Evolutionary conservation across 2,113 vertebrate species (phyloP).

Genomic region (Abramis brama): DNA sequence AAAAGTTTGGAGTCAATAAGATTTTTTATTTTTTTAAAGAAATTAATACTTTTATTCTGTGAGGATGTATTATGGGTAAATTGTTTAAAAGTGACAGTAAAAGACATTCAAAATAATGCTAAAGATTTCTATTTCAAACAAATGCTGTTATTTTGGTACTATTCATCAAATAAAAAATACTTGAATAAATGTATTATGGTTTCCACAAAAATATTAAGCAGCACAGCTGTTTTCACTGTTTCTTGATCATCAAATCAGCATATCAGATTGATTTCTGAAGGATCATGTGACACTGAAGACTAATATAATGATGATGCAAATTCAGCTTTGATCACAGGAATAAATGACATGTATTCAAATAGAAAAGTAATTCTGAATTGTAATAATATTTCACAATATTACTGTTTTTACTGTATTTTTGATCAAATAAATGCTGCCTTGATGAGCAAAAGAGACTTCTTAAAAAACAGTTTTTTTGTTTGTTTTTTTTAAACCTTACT

Average conservation of each 20-base stretch:
- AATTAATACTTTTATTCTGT: not conserved
- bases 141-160: too few species aligned
- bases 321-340: too few species aligned
- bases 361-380: not conserved
- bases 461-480: too few species aligned
- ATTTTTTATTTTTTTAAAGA: not conserved
- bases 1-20: not conserved
- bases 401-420: not conserved
- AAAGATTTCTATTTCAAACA: not conserved
- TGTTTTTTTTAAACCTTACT: too few species aligned
- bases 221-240: not conserved
- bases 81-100: not conserved
- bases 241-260: not conserved
- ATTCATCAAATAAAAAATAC: too few species aligned
- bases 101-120: not conserved
- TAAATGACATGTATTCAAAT: too few species aligned
- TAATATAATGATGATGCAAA: not conserved
- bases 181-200: too few species aligned
- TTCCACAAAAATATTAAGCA: not conserved
- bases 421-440: not conserved
- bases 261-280: not conserved
- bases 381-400: not conserved
- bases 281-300: not conserved
- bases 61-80: not conserved
- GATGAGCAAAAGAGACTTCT: not conserved